Base-by-base conservation (phyloP, 35 echinoderm and acorn worm species). In the Nesometra sesokonis region DNA sequence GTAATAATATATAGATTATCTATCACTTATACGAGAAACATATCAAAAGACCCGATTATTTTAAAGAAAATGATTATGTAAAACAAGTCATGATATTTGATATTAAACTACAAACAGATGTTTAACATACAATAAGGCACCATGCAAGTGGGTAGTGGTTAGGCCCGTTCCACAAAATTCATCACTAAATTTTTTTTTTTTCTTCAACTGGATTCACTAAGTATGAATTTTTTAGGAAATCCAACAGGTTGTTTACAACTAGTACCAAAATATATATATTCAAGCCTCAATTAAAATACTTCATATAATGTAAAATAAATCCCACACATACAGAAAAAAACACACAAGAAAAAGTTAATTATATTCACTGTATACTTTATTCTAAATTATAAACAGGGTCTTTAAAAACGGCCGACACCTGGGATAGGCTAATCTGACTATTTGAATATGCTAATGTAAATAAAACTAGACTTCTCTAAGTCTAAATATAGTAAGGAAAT, bases 201-300 rank as follows among this genome's bases (percentile, higher is more conserved):
- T 15, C 4, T 7, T 7, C 4, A 43, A 43, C 52, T 27, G 23
- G 52, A 17, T 67, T 17, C 23, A 67, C 8, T 67, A 67, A 13
- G 4, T 27, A 67, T 67, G 7, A 67, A 67, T 2, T 9, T 11
- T 27, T 2, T 19, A 13, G 52, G 52, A 67, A 11, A 67, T 2
- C 52, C 23, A 67, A 19, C 23, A 2, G 11, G 2, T 67, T 67
- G 52, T 85, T 76, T 34, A 32, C 35, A 76, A 86, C 84, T 86
- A 76, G 84, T 86, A 86, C 84, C 84, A 86, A 86, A 86, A 86
- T 86, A 86, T 86, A n/a, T n/a, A 86, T 86, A 86, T 76, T 46
- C 84, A 86, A 86, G 84, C 84, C 84, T 86, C 84, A 86, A 86
- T 13, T 67, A 67, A 17, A 13, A 67, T 67, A 67, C 52, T 67